Evolutionary conservation across 2,888 invertebrate genomes (phyloP).

Genomic region (Spodoptera picta): DNA sequence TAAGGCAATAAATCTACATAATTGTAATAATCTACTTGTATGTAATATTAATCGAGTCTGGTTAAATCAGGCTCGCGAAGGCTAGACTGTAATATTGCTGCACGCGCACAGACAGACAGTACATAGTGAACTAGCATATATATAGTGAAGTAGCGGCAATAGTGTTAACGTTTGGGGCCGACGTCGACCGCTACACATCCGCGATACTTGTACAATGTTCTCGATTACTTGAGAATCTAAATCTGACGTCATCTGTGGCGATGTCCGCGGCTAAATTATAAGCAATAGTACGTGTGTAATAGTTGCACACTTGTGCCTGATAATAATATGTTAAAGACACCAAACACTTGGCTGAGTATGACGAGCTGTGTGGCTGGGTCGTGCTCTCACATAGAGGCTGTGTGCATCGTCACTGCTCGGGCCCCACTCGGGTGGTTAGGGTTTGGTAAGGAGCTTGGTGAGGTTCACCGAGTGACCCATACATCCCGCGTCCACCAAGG

Average conservation of each 20-base stretch:
- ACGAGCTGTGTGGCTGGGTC: too few relatives aligned
- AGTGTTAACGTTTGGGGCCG: slow-evolving; percentile 51
- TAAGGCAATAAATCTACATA: slow-evolving; percentile 20
- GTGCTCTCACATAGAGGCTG: slow-evolving; percentile 1
- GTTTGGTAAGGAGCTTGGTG: slow-evolving; percentile 45
- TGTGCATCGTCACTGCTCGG: slow-evolving; percentile 17
- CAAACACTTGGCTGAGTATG: too few relatives aligned
- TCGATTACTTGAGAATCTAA: slow-evolving; percentile 10
- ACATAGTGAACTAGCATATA: slow-evolving; percentile 39
- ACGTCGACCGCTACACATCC: slow-evolving; percentile 1
- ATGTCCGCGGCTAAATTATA: slow-evolving; percentile 11
- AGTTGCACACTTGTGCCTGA: background rate
- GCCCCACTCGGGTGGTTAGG: slow-evolving; percentile 50
- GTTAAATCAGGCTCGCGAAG: slow-evolving; percentile 3
- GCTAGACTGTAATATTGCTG: slow-evolving; percentile 13
- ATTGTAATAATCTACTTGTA: slow-evolving; percentile 4
- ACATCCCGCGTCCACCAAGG: background rate
- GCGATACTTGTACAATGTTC: background rate
- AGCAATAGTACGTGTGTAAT: background rate
- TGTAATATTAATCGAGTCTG: slow-evolving; percentile 5
- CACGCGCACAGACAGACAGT: slow-evolving; percentile 53
- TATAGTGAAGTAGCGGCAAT: slow-evolving; percentile 55
- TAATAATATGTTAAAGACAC: background rate
- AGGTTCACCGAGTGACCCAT: slow-evolving; percentile 41
- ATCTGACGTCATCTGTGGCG: slow-evolving; percentile 11